A percentile compares a stretch with the other conserved stretches of the same genome.
Evolutionary conservation across 2,797 vertebrate species (phyloP).

Genomic region (Chaetophractus vellerosus): DNA sequence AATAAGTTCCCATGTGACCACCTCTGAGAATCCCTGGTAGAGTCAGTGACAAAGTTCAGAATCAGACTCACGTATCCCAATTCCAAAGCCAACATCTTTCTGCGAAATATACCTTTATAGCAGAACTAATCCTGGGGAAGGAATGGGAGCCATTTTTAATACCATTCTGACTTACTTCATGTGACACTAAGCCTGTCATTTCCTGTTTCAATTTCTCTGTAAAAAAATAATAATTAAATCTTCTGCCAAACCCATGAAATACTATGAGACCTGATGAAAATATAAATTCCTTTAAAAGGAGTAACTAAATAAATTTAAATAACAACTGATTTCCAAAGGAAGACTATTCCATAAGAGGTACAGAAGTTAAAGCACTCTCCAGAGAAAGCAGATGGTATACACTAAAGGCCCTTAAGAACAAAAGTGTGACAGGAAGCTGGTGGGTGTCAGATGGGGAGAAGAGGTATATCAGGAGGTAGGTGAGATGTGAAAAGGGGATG

Average conservation of each 20-base stretch:
- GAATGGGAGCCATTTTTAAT: neutral
- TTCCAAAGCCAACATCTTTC: neutral
- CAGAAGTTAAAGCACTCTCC: neutral
- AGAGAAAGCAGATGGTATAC: neutral
- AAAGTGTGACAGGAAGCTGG: neutral
- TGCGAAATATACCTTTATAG: neutral
- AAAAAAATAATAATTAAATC: conserved; percentile 33
- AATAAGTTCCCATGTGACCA: neutral
- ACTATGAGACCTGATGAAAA: neutral
- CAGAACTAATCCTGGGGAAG: neutral
- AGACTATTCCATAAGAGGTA: neutral
- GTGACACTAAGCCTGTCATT: neutral
- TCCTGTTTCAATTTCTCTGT: neutral
- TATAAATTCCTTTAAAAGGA: neutral
- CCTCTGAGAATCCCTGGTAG: neutral
- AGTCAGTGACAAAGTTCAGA: neutral
- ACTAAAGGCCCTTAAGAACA: neutral
- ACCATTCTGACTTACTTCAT: neutral
- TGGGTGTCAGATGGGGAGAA: neutral
- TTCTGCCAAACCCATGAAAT: neutral
- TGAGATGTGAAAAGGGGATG: neutral
- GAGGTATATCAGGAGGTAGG: neutral
- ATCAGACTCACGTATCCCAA: neutral
- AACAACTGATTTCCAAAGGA: neutral
- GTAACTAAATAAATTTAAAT: neutral